These are phyloP conservation scores for Atta texana DNA, from an alignment of 1,140 invertebrate species.

Conservation along the genomic window DNA sequence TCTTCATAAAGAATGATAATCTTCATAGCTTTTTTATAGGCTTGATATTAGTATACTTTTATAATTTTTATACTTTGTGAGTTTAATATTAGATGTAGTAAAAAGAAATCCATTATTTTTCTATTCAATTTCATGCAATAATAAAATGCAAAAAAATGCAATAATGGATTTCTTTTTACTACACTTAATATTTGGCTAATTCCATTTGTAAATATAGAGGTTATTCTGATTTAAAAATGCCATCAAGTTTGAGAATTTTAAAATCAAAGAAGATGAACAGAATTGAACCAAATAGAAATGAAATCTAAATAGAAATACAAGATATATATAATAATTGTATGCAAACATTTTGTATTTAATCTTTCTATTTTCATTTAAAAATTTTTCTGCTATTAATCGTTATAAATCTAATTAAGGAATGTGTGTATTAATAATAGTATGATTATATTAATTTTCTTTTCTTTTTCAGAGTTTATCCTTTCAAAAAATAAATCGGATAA, in stretches of 20 bases:
- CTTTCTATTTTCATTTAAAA: background rate
- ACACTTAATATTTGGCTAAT: too few species aligned
- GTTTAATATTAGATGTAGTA: too few species aligned
- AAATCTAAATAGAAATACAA: background rate
- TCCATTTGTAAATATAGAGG: background rate
- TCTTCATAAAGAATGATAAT: background rate
- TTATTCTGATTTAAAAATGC: background rate
- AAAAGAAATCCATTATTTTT: too few species aligned
- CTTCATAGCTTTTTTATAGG: background rate
- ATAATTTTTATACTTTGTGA: background rate
- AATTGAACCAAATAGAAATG: background rate
- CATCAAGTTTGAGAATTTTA: background rate
- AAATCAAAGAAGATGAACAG: background rate
- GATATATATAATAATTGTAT: background rate
- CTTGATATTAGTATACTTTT: background rate
- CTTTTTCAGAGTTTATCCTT: conserved; percentile 92
- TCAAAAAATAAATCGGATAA: conserved; percentile 96
- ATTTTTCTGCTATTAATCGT: background rate
- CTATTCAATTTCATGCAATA: too few species aligned
- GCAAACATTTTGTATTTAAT: background rate
- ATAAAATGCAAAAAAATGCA: too few species aligned
- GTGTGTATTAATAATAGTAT: background rate
- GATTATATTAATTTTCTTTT: conserved; percentile 12
- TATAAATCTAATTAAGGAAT: background rate
- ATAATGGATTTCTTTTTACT: too few species aligned